These are phyloP conservation scores for Hypercompe scribonia DNA, from an alignment of 2,888 invertebrate species.

Conservation along the genomic window DNA sequence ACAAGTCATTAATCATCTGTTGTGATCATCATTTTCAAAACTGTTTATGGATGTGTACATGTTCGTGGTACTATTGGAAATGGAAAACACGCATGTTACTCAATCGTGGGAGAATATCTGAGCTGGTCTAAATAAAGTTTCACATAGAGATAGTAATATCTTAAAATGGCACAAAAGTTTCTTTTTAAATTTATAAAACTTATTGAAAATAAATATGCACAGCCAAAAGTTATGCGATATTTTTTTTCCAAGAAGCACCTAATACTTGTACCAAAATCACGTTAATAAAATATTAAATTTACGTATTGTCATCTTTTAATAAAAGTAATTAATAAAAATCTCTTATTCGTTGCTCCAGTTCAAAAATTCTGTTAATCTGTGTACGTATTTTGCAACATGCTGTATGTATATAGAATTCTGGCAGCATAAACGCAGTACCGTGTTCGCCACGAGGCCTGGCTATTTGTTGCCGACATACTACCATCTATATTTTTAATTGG, in stretches of 20 bases:
- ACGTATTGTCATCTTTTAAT: no score
- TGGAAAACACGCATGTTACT: background rate
- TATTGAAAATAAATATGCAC: background rate
- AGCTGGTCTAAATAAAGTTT: background rate
- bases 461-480: constrained; percentile 74
- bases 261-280: background rate
- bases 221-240: background rate
- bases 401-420: constrained; percentile 56
- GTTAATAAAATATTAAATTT: no score
- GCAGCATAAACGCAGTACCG: constrained; percentile 63
- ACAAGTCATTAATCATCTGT: background rate
- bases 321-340: background rate
- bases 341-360: background rate
- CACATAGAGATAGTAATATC: background rate
- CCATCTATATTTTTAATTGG: constrained; percentile 84
- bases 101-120: background rate
- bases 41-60: background rate
- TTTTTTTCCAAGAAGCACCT: background rate
- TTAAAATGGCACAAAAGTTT: background rate
- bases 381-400: constrained; percentile 42
- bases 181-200: background rate
- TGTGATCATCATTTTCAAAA: background rate
- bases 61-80: no score
- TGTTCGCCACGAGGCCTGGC: constrained; percentile 59
- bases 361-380: background rate